A percentile compares a stretch with the other conserved stretches of the same genome.
Evolutionary conservation across 1,140 invertebrate genomes (phyloP).

Genomic region (Caenorhabditis elegans): DNA sequence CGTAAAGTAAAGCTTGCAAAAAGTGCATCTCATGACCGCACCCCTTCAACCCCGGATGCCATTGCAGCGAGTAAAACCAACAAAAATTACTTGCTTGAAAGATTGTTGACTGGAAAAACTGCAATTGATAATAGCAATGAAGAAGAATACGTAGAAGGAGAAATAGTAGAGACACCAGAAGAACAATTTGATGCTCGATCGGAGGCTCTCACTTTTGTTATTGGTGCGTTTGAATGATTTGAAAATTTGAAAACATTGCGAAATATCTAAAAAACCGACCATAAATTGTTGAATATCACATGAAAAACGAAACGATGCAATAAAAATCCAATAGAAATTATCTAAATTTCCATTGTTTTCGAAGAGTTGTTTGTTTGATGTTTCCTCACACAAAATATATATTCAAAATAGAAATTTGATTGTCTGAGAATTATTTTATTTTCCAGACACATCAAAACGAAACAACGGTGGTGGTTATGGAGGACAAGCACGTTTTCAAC

Average conservation of each 20-base stretch:
- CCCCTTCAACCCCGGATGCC: not conserved
- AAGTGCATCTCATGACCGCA: constrained; percentile 3
- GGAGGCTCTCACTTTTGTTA: constrained; percentile 17
- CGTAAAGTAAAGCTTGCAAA: not conserved
- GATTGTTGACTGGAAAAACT: not conserved
- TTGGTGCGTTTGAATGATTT: not conserved
- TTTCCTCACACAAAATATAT: not conserved
- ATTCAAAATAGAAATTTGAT: not conserved
- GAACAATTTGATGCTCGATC: not conserved
- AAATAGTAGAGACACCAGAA: not conserved
- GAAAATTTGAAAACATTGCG: not conserved
- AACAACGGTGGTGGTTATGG: not conserved
- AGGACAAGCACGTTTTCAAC: not conserved
- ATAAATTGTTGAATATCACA: too few relatives aligned
- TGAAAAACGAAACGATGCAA: not conserved
- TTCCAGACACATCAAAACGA: not conserved
- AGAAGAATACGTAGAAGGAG: not conserved
- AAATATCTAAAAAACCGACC: not conserved
- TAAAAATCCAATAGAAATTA: not conserved
- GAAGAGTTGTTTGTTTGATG: not conserved
- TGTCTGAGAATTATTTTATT: not conserved
- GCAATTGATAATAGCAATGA: not conserved
- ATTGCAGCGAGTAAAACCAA: not conserved
- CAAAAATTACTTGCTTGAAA: constrained; percentile 3
- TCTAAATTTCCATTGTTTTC: not conserved